Conservation (phyloP, 1,140 invertebrate species). For the Drosophila novamexicana region DNA sequence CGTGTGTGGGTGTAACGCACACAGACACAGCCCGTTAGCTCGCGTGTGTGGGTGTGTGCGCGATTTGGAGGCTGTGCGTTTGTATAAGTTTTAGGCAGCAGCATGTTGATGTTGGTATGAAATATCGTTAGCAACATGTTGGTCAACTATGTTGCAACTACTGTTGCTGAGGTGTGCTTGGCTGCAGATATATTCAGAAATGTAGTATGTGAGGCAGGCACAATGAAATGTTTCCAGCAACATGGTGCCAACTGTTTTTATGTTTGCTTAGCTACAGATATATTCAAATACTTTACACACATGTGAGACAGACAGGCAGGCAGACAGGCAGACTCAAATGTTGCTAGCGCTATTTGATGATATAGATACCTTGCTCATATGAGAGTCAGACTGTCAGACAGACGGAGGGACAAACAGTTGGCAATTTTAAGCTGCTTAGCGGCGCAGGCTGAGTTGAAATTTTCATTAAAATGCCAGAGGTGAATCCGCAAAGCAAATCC, state of each 20-base stretch:
- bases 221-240: slow-evolving; percentile 60
- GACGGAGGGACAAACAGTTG: neutral
- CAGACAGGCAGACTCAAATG: too few species aligned
- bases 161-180: slow-evolving; percentile 43
- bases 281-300: neutral
- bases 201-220: neutral
- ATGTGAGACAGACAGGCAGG: too few species aligned
- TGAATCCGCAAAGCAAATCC: slow-evolving; percentile 49
- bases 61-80: neutral
- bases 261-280: slow-evolving; percentile 10
- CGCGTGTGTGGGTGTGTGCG: slow-evolving; percentile 7
- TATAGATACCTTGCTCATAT: neutral
- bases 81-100: neutral
- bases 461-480: slow-evolving; percentile 78
- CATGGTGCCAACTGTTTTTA: slow-evolving; percentile 52
- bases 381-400: slow-evolving; percentile 29
- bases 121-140: slow-evolving; percentile 69
- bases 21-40: slow-evolving; percentile 27
- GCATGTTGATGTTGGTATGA: neutral
- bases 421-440: slow-evolving; percentile 77
- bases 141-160: neutral
- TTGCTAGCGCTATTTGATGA: neutral
- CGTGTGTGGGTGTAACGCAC: slow-evolving; percentile 75
- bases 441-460: slow-evolving; percentile 43
- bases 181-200: neutral